Evolutionary conservation across 2,888 invertebrate species (phyloP).

Genomic region (Heteropelma amictum): DNA sequence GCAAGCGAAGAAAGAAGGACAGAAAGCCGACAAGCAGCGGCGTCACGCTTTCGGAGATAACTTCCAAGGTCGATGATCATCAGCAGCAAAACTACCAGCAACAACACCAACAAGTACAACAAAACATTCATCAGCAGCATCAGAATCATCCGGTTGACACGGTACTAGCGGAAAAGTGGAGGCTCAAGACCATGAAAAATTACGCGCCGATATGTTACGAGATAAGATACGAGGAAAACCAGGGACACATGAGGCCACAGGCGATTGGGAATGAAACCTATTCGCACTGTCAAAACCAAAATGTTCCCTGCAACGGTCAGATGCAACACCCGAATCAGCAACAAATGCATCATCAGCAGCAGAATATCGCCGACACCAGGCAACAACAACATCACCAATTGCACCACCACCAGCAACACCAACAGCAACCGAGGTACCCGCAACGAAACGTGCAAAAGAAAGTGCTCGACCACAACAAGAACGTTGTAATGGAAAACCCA

Average conservation of each 20-base stretch:
- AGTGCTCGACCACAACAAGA: conserved; percentile 79
- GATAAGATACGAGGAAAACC: conserved; percentile 65
- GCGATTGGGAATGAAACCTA: conserved; percentile 68
- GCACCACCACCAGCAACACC: conserved; percentile 65
- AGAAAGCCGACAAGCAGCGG: conserved; percentile 81
- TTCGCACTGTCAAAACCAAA: conserved; percentile 67
- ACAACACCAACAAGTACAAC: conserved; percentile 49
- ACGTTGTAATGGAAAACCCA: conserved; percentile 66
- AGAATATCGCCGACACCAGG: conserved; percentile 80
- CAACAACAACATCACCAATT: conserved; percentile 67
- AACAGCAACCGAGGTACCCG: conserved; percentile 69
- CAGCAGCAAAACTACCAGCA: conserved; percentile 55
- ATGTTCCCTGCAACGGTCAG: conserved; percentile 59
- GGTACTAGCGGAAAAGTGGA: conserved; percentile 64
- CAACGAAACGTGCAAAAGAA: conserved; percentile 78
- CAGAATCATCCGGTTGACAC: conserved; percentile 56
- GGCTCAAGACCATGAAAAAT: conserved; percentile 76
- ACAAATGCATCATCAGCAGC: conserved; percentile 70
- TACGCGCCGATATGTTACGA: conserved; percentile 78
- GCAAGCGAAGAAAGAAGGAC: conserved; percentile 94
- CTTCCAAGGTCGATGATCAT: conserved; percentile 64
- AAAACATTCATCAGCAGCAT: conserved; percentile 56
- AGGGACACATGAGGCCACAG: conserved; percentile 68
- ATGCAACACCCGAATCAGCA: conserved; percentile 66
- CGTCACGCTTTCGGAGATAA: conserved; percentile 58